These are phyloP conservation scores for Phania funesta DNA, from an alignment of 2,888 invertebrate species.

Conservation along the genomic window DNA sequence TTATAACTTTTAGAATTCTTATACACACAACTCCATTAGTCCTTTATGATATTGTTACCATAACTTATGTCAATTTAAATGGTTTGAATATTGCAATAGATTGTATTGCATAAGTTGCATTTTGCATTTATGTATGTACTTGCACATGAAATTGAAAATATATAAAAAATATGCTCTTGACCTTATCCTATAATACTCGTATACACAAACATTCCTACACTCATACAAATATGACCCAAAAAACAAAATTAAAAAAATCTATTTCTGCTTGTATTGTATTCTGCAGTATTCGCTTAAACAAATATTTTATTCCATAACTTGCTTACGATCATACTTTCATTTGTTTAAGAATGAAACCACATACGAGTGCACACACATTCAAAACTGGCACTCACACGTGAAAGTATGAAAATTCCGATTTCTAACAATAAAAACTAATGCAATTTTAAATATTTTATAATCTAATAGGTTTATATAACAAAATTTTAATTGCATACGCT, in stretches of 20 bases:
- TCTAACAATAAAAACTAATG: slow-evolving; percentile 35
- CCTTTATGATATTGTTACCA: not conserved
- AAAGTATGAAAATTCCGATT: slow-evolving; percentile 41
- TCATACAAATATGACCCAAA: not conserved
- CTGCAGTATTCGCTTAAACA: slow-evolving; percentile 31
- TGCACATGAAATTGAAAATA: slow-evolving; percentile 15
- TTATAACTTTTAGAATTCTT: not conserved
- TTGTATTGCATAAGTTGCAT: slow-evolving; percentile 21
- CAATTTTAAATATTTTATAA: slow-evolving; percentile 61
- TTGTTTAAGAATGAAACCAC: slow-evolving; percentile 8
- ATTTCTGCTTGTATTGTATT: slow-evolving; percentile 13
- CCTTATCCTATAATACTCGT: slow-evolving; percentile 34
- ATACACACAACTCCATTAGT: not conserved
- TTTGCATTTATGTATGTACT: slow-evolving; percentile 13
- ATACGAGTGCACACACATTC: not conserved
- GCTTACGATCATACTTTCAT: slow-evolving; percentile 43
- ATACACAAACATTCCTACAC: not conserved
- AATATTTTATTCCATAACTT: slow-evolving; percentile 47
- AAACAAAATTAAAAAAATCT: slow-evolving; percentile 9
- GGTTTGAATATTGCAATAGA: slow-evolving; percentile 28
- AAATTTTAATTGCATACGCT: slow-evolving; percentile 69
- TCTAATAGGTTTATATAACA: slow-evolving; percentile 63
- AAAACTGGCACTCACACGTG: not conserved
- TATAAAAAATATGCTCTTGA: slow-evolving; percentile 31
- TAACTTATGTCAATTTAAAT: slow-evolving; percentile 17